Evolutionary conservation across 64 coral and sea anemone species (phyloP), one percentile per base, ranked within the genome.

Genomic region (Porites australiensis): DNA sequence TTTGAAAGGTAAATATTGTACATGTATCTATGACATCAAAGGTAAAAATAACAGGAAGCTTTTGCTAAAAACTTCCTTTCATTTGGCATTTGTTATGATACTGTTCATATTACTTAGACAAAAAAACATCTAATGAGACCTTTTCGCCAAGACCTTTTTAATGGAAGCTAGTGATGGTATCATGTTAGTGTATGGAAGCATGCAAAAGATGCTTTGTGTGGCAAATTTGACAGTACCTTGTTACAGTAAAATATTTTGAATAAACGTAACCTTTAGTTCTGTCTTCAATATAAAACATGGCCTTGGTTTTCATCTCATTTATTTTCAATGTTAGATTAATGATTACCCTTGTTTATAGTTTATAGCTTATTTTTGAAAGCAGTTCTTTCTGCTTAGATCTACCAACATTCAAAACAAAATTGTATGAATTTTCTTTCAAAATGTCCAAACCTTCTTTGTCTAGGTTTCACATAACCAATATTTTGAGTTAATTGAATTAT

Each of bases 21-120:
- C 8, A 50, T 12, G 54, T 57, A 57, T 51, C 13, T 76, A 19
- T 76, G 73, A 76, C 47, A 50, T 4, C 73, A 19, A 51, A 51
- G n/a, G 16, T 15, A 76, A 50, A 76, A 50, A 76, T 50, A 50
- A 50, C 73, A 76, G 73, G 73, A 76, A 76, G 16, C 45, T 19
- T 10, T 73, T 0, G 50, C 0, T 51, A 50, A 46, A 37, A 19
- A 50, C 46, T 76, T 76, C 73, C 73, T 76, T 76, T 13, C 14
- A 51, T 76, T 76, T 50, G 7, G 14, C 16, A 46, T 47, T 76
- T 76, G 73, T 50, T 76, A 19, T 73, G 43, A 73, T 73, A 73
- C 22, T 44, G 43, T 12, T 64, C 13, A 13, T 18, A 64, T 64
- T 64, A 64, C 2, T 9, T 16, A 14, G 62, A 64, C 62, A 64